Conservation (phyloP, 2,888 invertebrate species). For the Koerneria pararmatus region DNA sequence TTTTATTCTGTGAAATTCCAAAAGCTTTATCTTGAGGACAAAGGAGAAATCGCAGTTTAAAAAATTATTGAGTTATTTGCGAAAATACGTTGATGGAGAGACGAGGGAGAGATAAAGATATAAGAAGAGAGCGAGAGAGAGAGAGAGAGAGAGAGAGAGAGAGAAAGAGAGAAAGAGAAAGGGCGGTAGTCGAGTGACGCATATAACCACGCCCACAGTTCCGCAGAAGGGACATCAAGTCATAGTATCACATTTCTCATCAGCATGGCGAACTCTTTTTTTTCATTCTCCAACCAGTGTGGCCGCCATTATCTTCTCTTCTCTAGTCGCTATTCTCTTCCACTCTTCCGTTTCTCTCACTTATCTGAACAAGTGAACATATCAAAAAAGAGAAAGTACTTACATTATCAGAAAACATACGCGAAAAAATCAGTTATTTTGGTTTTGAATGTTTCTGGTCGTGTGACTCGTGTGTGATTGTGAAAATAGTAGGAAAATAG, state of each 20-base stretch:
- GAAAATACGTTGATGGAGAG: not conserved
- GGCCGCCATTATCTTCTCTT: not conserved
- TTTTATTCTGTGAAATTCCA: no score
- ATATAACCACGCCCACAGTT: not conserved
- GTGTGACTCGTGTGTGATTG: no score
- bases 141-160: slow-evolving; percentile 1
- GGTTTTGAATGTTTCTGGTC: no score
- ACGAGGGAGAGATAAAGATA: not conserved
- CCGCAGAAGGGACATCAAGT: not conserved
- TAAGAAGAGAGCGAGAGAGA: not conserved
- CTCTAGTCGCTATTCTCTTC: not conserved
- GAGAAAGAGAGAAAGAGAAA: slow-evolving; percentile 9
- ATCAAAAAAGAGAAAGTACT: no score
- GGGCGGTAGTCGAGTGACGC: not conserved
- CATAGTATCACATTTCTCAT: not conserved
- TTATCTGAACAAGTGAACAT: no score
- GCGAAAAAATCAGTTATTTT: no score
- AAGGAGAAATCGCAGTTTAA: no score
- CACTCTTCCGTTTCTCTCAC: not conserved
- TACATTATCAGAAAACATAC: no score
- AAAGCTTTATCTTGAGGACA: no score
- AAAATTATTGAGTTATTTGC: no score
- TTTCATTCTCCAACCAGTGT: not conserved
- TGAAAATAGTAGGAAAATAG: no score
- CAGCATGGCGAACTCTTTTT: not conserved